phyloP scores from a whole-genome alignment of 1,140 invertebrate species.

The Trypoxylus dichotomus region DNA sequence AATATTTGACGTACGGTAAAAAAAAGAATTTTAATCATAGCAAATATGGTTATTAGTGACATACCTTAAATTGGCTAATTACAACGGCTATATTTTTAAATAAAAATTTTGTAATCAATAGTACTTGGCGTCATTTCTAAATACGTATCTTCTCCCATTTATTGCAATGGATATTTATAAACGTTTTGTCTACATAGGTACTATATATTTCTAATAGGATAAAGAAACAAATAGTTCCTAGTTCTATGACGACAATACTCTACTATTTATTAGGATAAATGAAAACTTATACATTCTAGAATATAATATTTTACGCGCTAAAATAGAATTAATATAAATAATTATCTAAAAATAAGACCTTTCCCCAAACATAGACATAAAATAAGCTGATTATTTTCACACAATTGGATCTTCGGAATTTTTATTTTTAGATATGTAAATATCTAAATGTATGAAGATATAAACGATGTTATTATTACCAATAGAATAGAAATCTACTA shows the following conservation, averaged over 20 bases:
- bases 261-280: not conserved
- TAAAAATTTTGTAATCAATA: slow-evolving; percentile 21
- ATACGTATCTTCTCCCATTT: not conserved
- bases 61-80: slow-evolving; percentile 18
- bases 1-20: not conserved
- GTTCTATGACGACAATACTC: too few relatives aligned
- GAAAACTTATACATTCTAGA: not conserved
- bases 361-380: not conserved
- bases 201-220: not conserved
- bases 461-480: too few relatives aligned
- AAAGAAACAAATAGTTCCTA: too few relatives aligned
- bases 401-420: not conserved
- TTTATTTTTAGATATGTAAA: not conserved
- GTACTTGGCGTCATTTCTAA: slow-evolving; percentile 1
- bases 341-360: slow-evolving; percentile 1
- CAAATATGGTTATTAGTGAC: slow-evolving; percentile 6
- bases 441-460: not conserved
- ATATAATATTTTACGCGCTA: not conserved
- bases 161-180: slow-evolving; percentile 10
- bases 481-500: too few relatives aligned
- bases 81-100: not conserved
- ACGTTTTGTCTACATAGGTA: not conserved
- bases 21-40: slow-evolving; percentile 19
- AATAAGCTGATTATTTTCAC: not conserved
- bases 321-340: not conserved